A percentile compares a stretch with the other conserved stretches of the same genome.
phyloP scores from a whole-genome alignment of 2,888 invertebrate species.

The Drosophila anomelani region DNA sequence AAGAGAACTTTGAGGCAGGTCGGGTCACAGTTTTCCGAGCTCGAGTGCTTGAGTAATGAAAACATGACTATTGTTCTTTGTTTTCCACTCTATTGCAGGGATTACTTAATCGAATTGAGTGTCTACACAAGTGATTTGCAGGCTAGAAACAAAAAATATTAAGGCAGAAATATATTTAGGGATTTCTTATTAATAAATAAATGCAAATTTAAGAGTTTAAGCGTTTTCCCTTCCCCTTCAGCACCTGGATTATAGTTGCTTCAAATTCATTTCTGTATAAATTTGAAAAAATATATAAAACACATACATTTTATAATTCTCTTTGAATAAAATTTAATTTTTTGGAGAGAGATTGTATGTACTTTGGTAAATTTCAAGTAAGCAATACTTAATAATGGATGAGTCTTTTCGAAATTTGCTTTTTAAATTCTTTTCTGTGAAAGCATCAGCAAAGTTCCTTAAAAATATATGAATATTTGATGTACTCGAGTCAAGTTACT shows the following conservation, averaged over 20 bases:
- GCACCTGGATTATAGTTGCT: not conserved
- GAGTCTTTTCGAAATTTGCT: too few species aligned
- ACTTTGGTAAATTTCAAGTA: not conserved
- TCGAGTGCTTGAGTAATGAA: constrained; percentile 38
- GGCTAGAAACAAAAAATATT: not conserved
- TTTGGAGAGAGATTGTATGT: not conserved
- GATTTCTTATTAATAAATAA: not conserved
- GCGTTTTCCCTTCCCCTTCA: too few species aligned
- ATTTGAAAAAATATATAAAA: too few species aligned
- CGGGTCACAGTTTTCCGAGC: constrained; percentile 23
- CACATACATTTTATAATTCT: not conserved
- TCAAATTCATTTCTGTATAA: not conserved
- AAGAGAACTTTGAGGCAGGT: constrained; percentile 25
- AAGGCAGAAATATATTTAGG: too few species aligned
- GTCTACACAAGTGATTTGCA: not conserved
- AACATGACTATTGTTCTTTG: constrained; percentile 11
- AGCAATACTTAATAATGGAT: not conserved
- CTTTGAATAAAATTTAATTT: not conserved
- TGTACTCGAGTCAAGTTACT: constrained; percentile 3
- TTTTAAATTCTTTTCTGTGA: not conserved
- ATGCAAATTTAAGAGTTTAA: not conserved
- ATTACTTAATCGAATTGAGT: constrained; percentile 16
- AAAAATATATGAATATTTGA: not conserved
- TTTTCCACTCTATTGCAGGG: not conserved
- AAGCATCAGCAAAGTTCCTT: not conserved